Percentiles rank a stretch among this genome's conserved stretches.
These are phyloP conservation scores for Euplagia quadripunctaria DNA, from an alignment of 2,888 invertebrate species.

Conservation along the genomic window DNA sequence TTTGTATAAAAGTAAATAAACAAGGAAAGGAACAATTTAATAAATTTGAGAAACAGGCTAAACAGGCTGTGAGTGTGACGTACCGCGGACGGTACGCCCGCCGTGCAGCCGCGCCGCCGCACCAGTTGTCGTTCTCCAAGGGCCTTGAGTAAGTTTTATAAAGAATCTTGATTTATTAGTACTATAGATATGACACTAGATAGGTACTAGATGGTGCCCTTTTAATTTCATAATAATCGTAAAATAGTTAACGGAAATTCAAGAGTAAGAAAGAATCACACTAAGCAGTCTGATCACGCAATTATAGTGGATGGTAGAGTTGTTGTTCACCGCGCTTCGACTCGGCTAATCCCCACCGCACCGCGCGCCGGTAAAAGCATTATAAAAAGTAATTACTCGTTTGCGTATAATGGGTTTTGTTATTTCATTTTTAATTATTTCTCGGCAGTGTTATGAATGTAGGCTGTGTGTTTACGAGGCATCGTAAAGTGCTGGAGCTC, in stretches of 20 bases:
- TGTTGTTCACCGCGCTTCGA: background rate
- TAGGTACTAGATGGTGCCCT: background rate
- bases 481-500: constrained; percentile 7
- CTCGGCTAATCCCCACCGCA: background rate
- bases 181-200: background rate
- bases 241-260: background rate
- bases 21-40: constrained; percentile 1
- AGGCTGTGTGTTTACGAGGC: constrained; percentile 24
- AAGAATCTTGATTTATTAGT: background rate
- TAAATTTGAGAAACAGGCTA: background rate
- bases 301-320: background rate
- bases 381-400: constrained; percentile 40
- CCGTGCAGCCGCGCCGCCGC: background rate
- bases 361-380: constrained; percentile 7
- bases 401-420: constrained; percentile 36
- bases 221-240: no score
- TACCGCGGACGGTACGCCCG: background rate
- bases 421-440: constrained; percentile 40
- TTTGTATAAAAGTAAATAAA: constrained; percentile 8
- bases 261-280: no score
- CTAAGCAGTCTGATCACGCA: background rate
- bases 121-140: background rate
- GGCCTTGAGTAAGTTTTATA: background rate
- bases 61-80: background rate
- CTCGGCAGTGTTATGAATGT: constrained; percentile 21